Base-by-base conservation (phyloP, 2,888 invertebrate genomes). In the Melanargia galathea region DNA sequence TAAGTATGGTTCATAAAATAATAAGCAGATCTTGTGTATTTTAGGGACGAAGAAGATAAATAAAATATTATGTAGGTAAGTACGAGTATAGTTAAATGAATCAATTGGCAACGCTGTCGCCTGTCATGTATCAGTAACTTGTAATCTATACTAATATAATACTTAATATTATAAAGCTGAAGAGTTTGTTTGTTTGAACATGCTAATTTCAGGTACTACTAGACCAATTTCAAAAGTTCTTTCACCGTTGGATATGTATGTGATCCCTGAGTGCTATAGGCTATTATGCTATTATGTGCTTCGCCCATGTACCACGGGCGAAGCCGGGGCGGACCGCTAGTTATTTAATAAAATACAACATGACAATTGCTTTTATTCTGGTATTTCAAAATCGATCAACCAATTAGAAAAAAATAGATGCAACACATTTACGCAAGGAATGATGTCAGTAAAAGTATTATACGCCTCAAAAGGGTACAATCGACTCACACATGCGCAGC, bases 361-460 rank as follows among this genome's bases (percentile, higher is more conserved):
- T 45, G n/a, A n/a, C 20, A 10, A 33, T 16, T 8, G 1, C 10
- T 16, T 30, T 30, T 18, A 49, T 49, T 35, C 35, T 13, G 11
- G 20, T 20, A 20, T 35, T 18, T 18, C 20, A 13, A 35, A 52
- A 52, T 20, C 13, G 20, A 18, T 35, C 20, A 33, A 13, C 18
- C 35, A 11, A 35, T 35, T 33, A 33, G 35, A 52, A 35, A 24
- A 16, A 51, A 33, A 46, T 46, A 26, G 26, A 52, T 52, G 35
- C 35, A 35, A 35, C 35, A 35, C 35, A 35, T 52, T 52, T 52
- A 52, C 35, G 20, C 52, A 11, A 22, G 18, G 52, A 52, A 33
- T 8, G 48, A 48, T 33, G 33, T 33, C 35, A 35, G 20, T 52
- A 35, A 52, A 52, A 20, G 33, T 52, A 52, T 52, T 52, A 52